Evolutionary conservation across 2,888 invertebrate genomes (phyloP), one percentile per base, ranked within the genome.

Genomic region (Nomada goodeniana): DNA sequence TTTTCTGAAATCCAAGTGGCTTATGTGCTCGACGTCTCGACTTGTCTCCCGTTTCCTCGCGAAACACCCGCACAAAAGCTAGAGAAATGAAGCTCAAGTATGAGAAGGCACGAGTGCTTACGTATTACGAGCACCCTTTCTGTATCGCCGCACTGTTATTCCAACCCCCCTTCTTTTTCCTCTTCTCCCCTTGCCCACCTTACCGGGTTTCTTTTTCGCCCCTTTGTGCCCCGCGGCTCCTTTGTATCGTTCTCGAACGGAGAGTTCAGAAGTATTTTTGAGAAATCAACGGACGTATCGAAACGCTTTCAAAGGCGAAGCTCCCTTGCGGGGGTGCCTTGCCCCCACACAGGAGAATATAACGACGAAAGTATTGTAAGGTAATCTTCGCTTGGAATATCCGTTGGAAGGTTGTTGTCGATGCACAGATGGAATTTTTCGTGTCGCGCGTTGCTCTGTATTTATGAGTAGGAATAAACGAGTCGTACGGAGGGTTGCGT

Each of bases 1-100:
- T 77, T 81, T 73, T 73, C 57, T 75, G 10, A 76, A 84, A 83
- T 83, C 77, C 86, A 76, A 85, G 82, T 82, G 80, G 86, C 82
- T 86, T 86, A 86, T 79, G 84, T 75, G 76, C 72, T 68, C 80
- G 59, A 71, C 73, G 67, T 87, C 76, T 80, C 71, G 59, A 76
- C 76, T 76, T 71, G 80, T 80, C 84, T 69, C n/a, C 59, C 36
- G 55, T 72, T 61, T 44, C 64, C 67, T 71, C 23, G 61, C 65
- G 68, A 36, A 82, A 71, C 47, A 71, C 36, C 61, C 47, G 53
- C 23, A 18, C 67, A 64, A 52, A 59, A 55, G 64, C 57, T 26
- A 23, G 20, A 55, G 68, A 68, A 81, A 71, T 81, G 50, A 63
- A 44, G 42, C 9, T 57, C 11, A n/a, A 50, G 57, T 64, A 69